phyloP scores from a whole-genome alignment of 92 coral and sea anemone genomes.

The Parazoanthus swiftii region DNA sequence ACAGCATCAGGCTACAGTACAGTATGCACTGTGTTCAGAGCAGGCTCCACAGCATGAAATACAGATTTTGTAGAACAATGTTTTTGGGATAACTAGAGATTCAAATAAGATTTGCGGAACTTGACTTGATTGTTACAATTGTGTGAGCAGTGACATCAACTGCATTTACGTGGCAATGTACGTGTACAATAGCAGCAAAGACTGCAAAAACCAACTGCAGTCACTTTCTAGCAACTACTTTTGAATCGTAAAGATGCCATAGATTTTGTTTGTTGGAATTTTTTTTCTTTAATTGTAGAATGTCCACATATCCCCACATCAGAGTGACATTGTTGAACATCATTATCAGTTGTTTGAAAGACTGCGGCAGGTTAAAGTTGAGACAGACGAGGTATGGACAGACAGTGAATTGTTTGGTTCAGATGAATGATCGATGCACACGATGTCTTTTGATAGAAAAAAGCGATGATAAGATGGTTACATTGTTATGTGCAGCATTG shows the following conservation, averaged over 20 bases:
- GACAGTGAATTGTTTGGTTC: not conserved
- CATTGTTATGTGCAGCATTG: no score
- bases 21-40: no score
- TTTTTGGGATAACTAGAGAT: not conserved
- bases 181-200: no score
- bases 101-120: not conserved
- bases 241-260: no score
- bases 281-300: constrained; percentile 48
- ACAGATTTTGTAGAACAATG: no score
- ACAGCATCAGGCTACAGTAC: no score
- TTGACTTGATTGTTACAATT: not conserved
- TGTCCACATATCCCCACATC: constrained; percentile 92
- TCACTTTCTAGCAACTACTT: not conserved
- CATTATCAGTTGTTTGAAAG: constrained; percentile 82
- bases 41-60: no score
- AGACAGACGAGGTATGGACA: constrained; percentile 87
- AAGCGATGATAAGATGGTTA: not conserved
- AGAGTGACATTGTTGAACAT: constrained; percentile 81
- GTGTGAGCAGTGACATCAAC: not conserved
- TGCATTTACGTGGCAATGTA: no score
- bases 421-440: no score
- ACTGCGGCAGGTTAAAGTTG: constrained; percentile 81
- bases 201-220: no score
- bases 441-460: not conserved
- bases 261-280: not conserved